These are phyloP conservation scores for Etheostoma spectabile DNA, from an alignment of 2,113 vertebrate genomes.

Conservation along the genomic window DNA sequence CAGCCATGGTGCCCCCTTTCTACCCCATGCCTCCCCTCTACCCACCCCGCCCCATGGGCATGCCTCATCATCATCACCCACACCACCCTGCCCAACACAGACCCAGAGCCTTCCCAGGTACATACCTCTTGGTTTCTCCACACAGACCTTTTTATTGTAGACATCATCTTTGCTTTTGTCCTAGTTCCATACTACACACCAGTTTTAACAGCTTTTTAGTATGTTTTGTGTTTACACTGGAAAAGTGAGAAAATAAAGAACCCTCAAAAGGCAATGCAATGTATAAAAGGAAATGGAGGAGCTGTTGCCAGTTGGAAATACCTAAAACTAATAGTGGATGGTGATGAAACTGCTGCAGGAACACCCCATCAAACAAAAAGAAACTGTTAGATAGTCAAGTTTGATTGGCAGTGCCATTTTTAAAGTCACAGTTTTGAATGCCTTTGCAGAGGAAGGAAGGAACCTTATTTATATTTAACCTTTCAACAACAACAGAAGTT, in stretches of 20 bases:
- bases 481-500: not conserved
- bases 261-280: not conserved
- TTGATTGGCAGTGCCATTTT: not conserved
- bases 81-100: constrained; percentile 84
- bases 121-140: not conserved
- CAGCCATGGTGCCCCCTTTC: constrained; percentile 89
- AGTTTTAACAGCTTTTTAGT: not conserved
- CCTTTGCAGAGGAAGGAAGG: not conserved
- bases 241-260: not conserved
- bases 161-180: not conserved
- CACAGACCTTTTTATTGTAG: not conserved
- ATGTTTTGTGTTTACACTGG: not conserved
- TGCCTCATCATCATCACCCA: constrained; percentile 85
- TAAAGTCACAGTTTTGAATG: not conserved
- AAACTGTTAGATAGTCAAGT: not conserved
- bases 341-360: not conserved
- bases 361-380: not conserved
- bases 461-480: not conserved
- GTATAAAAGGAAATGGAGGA: not conserved
- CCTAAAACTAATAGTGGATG: not conserved
- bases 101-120: constrained; percentile 90
- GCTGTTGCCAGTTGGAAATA: not conserved
- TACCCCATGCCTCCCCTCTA: constrained; percentile 89
- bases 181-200: not conserved
- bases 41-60: constrained; percentile 87